phyloP scores from a whole-genome alignment of 2,113 vertebrate genomes.

The Neofelis nebulosa region DNA sequence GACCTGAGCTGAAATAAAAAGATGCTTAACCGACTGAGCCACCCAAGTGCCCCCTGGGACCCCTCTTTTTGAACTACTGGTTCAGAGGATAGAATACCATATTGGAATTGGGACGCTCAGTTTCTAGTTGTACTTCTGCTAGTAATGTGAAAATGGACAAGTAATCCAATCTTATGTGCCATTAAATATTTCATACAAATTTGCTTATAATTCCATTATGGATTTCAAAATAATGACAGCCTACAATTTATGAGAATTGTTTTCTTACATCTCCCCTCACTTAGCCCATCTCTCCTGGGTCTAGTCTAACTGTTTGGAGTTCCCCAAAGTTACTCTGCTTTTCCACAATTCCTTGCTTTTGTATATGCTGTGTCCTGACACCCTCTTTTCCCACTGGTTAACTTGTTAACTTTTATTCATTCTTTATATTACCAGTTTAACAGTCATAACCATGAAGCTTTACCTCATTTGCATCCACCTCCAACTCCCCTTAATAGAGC shows the following conservation, averaged over 20 bases:
- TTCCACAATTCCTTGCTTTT: background rate
- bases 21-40: too few species aligned
- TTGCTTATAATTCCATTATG: background rate
- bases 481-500: background rate
- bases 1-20: too few species aligned
- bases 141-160: background rate
- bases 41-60: background rate
- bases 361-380: background rate
- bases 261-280: background rate
- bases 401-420: background rate
- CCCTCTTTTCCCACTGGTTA: background rate
- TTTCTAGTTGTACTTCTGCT: background rate
- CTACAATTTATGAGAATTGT: background rate
- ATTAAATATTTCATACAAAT: background rate
- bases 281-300: background rate
- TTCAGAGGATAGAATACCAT: background rate
- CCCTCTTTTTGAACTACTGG: background rate
- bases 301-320: background rate
- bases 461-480: background rate
- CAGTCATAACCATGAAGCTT: background rate
- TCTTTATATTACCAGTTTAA: background rate
- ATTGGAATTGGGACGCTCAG: background rate
- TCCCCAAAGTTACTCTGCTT: background rate
- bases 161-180: background rate
- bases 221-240: slow-evolving; percentile 14